Percentiles rank a stretch among this genome's conserved stretches.
phyloP scores from a whole-genome alignment of 2,888 invertebrate species.

The Xiphydria camelus region DNA sequence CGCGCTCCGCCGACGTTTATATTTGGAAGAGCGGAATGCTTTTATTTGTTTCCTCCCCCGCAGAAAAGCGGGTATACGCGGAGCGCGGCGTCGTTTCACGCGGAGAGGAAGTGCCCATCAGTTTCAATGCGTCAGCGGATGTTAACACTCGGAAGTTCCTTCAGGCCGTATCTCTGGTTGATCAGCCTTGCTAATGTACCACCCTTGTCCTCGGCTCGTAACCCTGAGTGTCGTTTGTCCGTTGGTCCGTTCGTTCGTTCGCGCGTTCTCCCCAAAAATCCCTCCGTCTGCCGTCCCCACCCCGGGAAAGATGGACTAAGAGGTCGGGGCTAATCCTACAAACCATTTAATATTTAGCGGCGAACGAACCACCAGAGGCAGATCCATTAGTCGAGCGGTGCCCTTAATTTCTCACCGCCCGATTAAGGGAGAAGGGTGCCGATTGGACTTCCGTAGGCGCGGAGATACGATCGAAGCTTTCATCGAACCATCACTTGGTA shows the following conservation, averaged over 20 bases:
- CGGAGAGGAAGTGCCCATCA: conserved; percentile 11
- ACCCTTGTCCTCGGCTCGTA: too few relatives aligned
- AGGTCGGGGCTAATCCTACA: conserved; percentile 6
- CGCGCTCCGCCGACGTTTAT: too few relatives aligned
- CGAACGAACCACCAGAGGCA: conserved; percentile 7
- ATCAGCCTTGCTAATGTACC: conserved; percentile 13
- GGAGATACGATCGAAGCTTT: too few relatives aligned
- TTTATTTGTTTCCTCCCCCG: too few relatives aligned
- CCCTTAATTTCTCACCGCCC: background rate
- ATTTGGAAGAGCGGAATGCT: too few relatives aligned
- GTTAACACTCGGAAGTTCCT: conserved; percentile 21
- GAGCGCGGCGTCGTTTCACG: conserved; percentile 3
- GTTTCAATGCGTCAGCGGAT: conserved; percentile 15
- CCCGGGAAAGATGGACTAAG: conserved; percentile 6
- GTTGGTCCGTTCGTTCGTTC: too few relatives aligned
- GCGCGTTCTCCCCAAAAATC: conserved; percentile 5
- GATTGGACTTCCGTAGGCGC: too few relatives aligned
- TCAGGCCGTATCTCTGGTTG: conserved; percentile 13
- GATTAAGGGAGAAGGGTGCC: background rate
- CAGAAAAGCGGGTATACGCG: too few relatives aligned
- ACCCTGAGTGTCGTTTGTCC: too few relatives aligned
- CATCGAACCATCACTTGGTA: too few relatives aligned
- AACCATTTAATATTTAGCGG: conserved; percentile 13
- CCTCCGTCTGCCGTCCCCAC: conserved; percentile 5
- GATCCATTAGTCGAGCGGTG: conserved; percentile 7